A percentile compares a stretch with the other conserved stretches of the same genome.
Evolutionary conservation across 2,113 vertebrate species (phyloP).

Genomic region (Toxostoma redivivum): DNA sequence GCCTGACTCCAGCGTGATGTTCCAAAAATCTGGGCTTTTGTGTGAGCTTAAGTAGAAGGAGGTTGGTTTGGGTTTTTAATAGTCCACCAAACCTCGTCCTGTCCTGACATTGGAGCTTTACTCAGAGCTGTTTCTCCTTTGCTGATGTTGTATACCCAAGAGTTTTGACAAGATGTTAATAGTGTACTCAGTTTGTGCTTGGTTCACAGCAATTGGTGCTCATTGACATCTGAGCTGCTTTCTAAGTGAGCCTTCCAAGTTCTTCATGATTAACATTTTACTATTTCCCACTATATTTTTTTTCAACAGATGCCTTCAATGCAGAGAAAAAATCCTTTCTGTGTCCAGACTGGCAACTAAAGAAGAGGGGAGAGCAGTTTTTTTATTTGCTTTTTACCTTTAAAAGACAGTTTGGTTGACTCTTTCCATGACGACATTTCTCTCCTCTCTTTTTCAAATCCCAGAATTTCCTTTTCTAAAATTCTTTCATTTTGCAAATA

Average conservation of each 20-base stretch:
- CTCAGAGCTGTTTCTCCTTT: constrained; percentile 11
- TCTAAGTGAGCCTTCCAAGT: neutral
- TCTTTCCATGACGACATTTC: neutral
- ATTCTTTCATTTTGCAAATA: neutral
- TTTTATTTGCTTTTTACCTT: neutral
- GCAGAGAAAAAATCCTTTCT: neutral
- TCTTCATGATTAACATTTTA: neutral
- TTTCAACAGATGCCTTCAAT: neutral
- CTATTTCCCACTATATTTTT: neutral
- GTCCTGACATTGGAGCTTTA: neutral
- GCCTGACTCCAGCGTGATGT: neutral
- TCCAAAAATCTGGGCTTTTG: constrained; percentile 35
- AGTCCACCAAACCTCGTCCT: constrained; percentile 11
- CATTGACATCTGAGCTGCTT: neutral
- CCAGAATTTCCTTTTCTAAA: neutral
- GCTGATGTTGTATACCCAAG: neutral
- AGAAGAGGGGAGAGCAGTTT: neutral
- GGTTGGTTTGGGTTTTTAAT: neutral
- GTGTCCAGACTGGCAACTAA: neutral
- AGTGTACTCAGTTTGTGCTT: neutral
- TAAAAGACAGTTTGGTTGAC: neutral
- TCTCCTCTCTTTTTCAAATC: neutral
- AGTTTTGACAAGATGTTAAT: neutral
- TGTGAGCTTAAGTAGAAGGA: neutral
- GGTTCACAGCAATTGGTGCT: neutral